Percentiles rank a stretch among this genome's conserved stretches.
phyloP scores from a whole-genome alignment of 2,888 invertebrate species.

The Mythimna loreyi region DNA sequence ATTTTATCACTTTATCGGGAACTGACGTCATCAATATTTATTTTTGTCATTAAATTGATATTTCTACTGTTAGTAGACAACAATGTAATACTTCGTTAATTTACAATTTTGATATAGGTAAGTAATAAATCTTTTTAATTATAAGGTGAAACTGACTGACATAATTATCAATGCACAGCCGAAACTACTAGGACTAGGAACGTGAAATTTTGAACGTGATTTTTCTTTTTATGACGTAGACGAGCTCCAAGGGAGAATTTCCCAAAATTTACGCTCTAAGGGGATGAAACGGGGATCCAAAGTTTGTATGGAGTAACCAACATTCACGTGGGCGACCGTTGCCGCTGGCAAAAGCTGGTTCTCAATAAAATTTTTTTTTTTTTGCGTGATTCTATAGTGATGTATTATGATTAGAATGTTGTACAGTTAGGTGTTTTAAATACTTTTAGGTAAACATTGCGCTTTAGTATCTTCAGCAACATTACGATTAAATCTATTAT shows the following conservation, averaged over 20 bases:
- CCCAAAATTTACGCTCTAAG: too few species aligned
- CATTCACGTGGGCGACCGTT: too few species aligned
- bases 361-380: too few species aligned
- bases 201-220: too few species aligned
- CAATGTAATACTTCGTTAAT: conserved; percentile 36
- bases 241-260: too few species aligned
- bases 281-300: too few species aligned
- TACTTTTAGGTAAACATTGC: conserved; percentile 33
- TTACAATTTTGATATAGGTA: conserved; percentile 32
- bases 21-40: conserved; percentile 68
- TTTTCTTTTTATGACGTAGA: too few species aligned
- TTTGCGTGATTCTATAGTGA: conserved; percentile 34
- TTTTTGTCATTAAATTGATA: conserved; percentile 62
- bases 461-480: conserved; percentile 21
- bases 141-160: too few species aligned
- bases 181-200: too few species aligned
- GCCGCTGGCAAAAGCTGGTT: too few species aligned
- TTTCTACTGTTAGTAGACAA: conserved; percentile 44
- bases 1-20: conserved; percentile 62
- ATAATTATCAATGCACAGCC: too few species aligned
- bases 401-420: conserved; percentile 20
- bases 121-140: conserved; percentile 4
- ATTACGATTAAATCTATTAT: conserved; percentile 43
- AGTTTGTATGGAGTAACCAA: too few species aligned
- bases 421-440: not conserved